Conservation (phyloP, 2,888 invertebrate genomes). For the Galerucella calmariensis region DNA sequence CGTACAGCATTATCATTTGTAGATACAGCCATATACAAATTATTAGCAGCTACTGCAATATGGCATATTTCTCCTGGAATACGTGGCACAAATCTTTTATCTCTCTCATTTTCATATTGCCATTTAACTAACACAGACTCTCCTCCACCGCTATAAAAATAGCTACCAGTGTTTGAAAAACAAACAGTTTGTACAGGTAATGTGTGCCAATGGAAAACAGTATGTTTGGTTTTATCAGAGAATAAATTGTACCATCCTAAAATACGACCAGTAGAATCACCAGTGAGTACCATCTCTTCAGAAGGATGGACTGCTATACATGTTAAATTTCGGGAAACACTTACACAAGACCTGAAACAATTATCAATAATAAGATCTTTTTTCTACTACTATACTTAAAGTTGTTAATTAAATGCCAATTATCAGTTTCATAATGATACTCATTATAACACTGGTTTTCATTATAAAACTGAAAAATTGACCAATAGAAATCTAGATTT, state of each 20-base stretch:
- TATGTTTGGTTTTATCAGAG: slow-evolving; percentile 56
- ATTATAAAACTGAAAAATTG: too few species aligned
- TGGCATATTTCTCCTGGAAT: slow-evolving; percentile 75
- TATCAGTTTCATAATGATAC: too few species aligned
- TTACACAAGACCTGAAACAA: slow-evolving; percentile 45
- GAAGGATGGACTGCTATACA: slow-evolving; percentile 76
- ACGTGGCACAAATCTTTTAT: slow-evolving; percentile 74
- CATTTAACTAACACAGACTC: slow-evolving; percentile 85
- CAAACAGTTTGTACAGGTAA: slow-evolving; percentile 74
- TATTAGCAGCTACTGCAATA: slow-evolving; percentile 71
- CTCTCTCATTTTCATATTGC: slow-evolving; percentile 67
- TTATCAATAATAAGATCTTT: too few species aligned
- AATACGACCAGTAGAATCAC: slow-evolving; percentile 74
- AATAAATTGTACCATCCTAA: slow-evolving; percentile 71
- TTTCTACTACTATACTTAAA: too few species aligned
- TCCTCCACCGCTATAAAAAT: slow-evolving; percentile 79
- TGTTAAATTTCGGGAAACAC: slow-evolving; percentile 65
- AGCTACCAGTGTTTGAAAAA: slow-evolving; percentile 74
- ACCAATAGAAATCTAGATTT: too few species aligned
- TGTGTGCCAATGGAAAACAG: slow-evolving; percentile 82
- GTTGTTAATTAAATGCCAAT: too few species aligned
- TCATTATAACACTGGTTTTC: too few species aligned
- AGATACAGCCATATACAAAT: slow-evolving; percentile 73
- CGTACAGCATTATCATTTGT: slow-evolving; percentile 77
- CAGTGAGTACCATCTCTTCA: slow-evolving; percentile 74